Base-by-base conservation (phyloP, 1,140 invertebrate species). In the Caenorhabditis tropicalis region DNA sequence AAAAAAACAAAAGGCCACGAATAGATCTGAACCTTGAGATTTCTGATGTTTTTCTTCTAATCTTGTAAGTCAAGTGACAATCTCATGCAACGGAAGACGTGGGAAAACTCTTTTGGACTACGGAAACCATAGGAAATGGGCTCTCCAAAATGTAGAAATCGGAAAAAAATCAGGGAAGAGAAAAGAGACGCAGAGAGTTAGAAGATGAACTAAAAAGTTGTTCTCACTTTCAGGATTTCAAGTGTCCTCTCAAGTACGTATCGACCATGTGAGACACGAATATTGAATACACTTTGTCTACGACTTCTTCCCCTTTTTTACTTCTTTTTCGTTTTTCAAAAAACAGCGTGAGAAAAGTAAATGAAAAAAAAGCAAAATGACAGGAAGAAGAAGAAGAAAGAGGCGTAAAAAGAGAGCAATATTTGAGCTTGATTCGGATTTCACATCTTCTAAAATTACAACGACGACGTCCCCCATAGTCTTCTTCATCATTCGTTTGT, bases 401-500 rank as follows among this genome's bases (percentile, higher is more conserved):
- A 74, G 58, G 58, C 58, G 58, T 65, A 74, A 43, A 74, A 43
- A 74, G 65, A 58, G n/a, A 3, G 65, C 65, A 74, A 74, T 74
- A 43, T 74, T 74, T 74, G 65, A 74, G 65, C 36, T 74, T 74
- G 65, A 74, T 74, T 74, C 65, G 36, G 65, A 74, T 74, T 74
- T 74, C 65, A 74, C 65, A 43, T 74, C 65, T 74, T 74, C 65
- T 74, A 74, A 39, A 74, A 74, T 74, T 74, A 33, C 65, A 74
- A 33, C 31, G 19, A 33, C 31, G 31, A 36, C 60, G 9, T 9
- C 56, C 0, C 9, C 9, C 43, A 12, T 46, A 9, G 9, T 0
- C 43, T 16, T 46, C 43, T n/a, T 46, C 56, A 9, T 58, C 56
- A 27, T 58, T 56, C n/a, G 29, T 19, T 65, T 65, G 58, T 36